Evolutionary conservation across 2,113 vertebrate genomes (phyloP).

Genomic region (Forbesichthys papilliferus): DNA sequence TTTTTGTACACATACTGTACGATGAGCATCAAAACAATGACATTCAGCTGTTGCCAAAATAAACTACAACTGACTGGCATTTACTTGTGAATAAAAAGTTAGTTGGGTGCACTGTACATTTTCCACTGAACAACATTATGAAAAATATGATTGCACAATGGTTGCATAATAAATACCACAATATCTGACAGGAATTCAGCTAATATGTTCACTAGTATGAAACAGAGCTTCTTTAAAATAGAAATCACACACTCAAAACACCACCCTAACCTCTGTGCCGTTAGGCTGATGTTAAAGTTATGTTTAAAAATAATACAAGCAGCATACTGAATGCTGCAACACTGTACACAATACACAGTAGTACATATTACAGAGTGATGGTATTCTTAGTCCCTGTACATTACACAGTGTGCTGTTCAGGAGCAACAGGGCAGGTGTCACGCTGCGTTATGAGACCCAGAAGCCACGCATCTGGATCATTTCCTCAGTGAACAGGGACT

Average conservation of each 20-base stretch:
- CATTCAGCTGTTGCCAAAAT: no score
- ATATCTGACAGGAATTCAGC: no score
- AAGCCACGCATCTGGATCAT: constrained; percentile 69
- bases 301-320: neutral
- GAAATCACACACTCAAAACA: neutral
- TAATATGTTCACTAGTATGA: no score
- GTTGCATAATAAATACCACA: no score
- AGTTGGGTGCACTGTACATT: no score
- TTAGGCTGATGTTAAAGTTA: neutral
- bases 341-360: neutral
- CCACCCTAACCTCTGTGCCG: neutral
- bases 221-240: no score
- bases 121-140: no score
- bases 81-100: neutral
- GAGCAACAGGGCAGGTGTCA: constrained; percentile 60
- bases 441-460: constrained; percentile 67
- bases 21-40: no score
- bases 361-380: constrained; percentile 15
- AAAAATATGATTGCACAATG: no score
- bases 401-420: constrained; percentile 48
- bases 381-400: constrained; percentile 11
- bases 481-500: constrained; percentile 63
- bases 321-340: constrained; percentile 9
- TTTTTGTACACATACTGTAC: no score
- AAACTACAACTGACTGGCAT: no score